Evolutionary conservation across 2,797 vertebrate genomes (phyloP).

Genomic region (Microctenopoma steveboyesi): DNA sequence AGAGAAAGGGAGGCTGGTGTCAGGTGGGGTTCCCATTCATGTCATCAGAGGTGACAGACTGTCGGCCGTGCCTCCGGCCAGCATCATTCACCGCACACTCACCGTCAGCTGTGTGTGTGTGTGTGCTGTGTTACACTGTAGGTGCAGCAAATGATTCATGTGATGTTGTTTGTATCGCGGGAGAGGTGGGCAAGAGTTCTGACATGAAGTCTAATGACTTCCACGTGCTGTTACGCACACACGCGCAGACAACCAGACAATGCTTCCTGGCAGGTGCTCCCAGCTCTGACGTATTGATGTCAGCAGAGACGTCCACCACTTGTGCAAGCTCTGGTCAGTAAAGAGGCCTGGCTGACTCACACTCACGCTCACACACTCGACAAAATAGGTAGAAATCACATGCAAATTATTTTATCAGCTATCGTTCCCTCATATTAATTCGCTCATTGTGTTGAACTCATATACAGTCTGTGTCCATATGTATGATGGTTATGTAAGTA

Average conservation of each 20-base stretch:
- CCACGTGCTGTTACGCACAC: constrained; percentile 54
- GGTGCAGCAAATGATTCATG: constrained; percentile 51
- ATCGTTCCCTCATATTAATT: not conserved
- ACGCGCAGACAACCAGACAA: constrained; percentile 24
- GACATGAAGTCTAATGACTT: constrained; percentile 65
- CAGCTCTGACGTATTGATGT: constrained; percentile 71
- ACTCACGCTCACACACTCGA: constrained; percentile 1
- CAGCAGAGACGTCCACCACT: constrained; percentile 53
- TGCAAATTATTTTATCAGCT: constrained; percentile 9
- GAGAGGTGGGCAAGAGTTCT: constrained; percentile 47
- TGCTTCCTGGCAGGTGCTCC: constrained; percentile 60
- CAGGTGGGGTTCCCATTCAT: constrained; percentile 70
- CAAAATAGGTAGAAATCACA: not conserved
- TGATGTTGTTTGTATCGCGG: constrained; percentile 58
- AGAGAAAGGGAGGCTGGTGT: constrained; percentile 62
- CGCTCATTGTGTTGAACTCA: not conserved
- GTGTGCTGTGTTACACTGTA: constrained; percentile 11
- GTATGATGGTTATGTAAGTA: not conserved
- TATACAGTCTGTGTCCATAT: not conserved
- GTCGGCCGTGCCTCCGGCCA: constrained; percentile 61
- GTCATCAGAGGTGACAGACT: constrained; percentile 72
- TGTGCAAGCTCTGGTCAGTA: constrained; percentile 41
- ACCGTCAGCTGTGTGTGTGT: constrained; percentile 3
- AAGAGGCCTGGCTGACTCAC: constrained; percentile 29
- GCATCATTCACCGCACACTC: constrained; percentile 50